A percentile compares a stretch with the other conserved stretches of the same genome.
Evolutionary conservation across 2,888 invertebrate species (phyloP).

Genomic region (Rhagonycha lutea): DNA sequence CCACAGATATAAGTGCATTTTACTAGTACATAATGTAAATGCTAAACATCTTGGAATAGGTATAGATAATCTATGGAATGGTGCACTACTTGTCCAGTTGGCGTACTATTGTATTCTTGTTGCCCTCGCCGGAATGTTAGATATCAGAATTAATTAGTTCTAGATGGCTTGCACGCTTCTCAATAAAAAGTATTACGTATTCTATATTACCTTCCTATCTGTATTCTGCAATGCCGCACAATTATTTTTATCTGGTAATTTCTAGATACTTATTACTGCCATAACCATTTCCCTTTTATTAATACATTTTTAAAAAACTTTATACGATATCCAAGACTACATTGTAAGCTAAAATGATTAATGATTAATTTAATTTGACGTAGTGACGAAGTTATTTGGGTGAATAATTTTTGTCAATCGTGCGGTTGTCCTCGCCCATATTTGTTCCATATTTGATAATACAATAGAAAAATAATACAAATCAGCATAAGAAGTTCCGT

Average conservation of each 20-base stretch:
- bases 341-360: neutral
- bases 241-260: constrained; percentile 25
- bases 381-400: neutral
- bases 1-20: neutral
- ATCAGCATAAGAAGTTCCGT: neutral
- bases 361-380: neutral
- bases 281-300: neutral
- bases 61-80: neutral
- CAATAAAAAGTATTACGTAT: constrained; percentile 35
- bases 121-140: constrained; percentile 42
- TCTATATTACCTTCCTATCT: constrained; percentile 35
- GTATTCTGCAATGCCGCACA: constrained; percentile 27
- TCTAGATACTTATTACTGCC: constrained; percentile 11
- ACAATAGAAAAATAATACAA: neutral
- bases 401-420: neutral
- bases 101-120: constrained; percentile 27
- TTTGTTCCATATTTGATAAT: neutral
- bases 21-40: neutral
- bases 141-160: constrained; percentile 47
- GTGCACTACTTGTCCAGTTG: constrained; percentile 22
- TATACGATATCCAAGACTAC: neutral
- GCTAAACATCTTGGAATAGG: neutral
- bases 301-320: neutral
- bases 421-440: neutral
- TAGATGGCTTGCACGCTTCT: constrained; percentile 41